phyloP scores from a whole-genome alignment of 2,113 vertebrate genomes.

The Recurvirostra avosetta region DNA sequence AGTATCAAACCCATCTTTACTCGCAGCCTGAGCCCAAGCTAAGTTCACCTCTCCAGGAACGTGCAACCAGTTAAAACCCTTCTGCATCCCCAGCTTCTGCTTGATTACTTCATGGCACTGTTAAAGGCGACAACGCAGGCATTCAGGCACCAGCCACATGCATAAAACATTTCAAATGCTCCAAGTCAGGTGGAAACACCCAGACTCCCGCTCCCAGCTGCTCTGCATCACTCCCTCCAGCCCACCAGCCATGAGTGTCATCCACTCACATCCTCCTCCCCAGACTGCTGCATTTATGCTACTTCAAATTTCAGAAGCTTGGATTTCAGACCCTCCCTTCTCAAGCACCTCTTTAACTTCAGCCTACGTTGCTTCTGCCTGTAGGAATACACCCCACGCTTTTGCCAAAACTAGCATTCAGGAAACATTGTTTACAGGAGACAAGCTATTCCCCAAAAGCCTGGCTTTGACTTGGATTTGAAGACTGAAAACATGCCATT shows the following conservation, averaged over 20 bases:
- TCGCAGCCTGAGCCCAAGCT: background rate
- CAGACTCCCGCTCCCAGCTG: background rate
- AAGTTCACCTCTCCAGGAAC: background rate
- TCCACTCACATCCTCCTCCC: rapidly evolving
- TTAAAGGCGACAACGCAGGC: too few species aligned
- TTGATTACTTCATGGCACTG: rapidly evolving
- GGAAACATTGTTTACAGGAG: background rate
- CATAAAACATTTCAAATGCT: background rate
- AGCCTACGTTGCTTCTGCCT: background rate
- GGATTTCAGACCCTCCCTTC: background rate
- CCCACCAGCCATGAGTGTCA: background rate
- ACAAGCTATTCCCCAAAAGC: background rate
- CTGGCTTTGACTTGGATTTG: background rate
- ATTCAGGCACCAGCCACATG: background rate
- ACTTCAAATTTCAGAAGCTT: background rate
- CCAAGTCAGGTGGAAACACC: background rate
- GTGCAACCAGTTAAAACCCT: background rate
- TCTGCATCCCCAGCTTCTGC: background rate
- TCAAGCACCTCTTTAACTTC: background rate
- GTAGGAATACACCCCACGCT: background rate
- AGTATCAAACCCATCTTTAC: background rate
- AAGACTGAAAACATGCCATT: background rate
- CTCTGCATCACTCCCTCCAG: rapidly evolving
- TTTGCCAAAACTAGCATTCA: background rate
- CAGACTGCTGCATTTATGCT: background rate